Percentiles rank a stretch among this genome's conserved stretches.
Conservation (phyloP, 2,113 vertebrate species). For the Haemorhous mexicanus region DNA sequence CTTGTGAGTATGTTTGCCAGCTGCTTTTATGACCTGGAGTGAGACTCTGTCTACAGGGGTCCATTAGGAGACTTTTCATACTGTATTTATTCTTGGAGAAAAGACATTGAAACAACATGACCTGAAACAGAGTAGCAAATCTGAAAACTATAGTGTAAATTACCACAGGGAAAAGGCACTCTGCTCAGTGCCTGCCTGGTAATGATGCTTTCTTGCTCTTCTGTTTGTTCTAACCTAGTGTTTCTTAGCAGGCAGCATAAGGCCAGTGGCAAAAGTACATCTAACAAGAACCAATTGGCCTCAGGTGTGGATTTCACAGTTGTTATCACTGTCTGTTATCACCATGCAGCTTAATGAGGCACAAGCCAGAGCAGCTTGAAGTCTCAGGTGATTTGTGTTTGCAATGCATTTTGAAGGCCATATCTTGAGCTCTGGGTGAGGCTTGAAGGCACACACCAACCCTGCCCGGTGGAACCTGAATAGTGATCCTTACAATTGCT, state of each 20-base stretch:
- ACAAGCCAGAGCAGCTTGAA: not conserved
- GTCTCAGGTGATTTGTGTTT: not conserved
- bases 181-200: not conserved
- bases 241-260: not conserved
- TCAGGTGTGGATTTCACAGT: not conserved
- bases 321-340: not conserved
- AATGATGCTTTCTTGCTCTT: not conserved
- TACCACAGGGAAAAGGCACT: not conserved
- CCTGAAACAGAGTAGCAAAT: not conserved
- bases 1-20: not conserved
- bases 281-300: not conserved
- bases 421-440: not conserved
- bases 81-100: not conserved
- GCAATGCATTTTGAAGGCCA: not conserved
- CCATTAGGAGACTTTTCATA: not conserved
- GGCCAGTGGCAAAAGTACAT: not conserved
- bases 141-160: conserved; percentile 1
- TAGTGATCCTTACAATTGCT: fast-evolving
- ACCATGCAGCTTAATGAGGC: not conserved
- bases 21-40: not conserved
- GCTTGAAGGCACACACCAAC: not conserved
- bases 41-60: not conserved
- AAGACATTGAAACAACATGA: not conserved
- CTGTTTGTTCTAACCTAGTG: not conserved
- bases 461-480: not conserved